Percentiles rank a stretch among this genome's conserved stretches.
These are phyloP conservation scores for Rafetus swinhoei DNA, from an alignment of 2,113 vertebrate species.

Conservation along the genomic window DNA sequence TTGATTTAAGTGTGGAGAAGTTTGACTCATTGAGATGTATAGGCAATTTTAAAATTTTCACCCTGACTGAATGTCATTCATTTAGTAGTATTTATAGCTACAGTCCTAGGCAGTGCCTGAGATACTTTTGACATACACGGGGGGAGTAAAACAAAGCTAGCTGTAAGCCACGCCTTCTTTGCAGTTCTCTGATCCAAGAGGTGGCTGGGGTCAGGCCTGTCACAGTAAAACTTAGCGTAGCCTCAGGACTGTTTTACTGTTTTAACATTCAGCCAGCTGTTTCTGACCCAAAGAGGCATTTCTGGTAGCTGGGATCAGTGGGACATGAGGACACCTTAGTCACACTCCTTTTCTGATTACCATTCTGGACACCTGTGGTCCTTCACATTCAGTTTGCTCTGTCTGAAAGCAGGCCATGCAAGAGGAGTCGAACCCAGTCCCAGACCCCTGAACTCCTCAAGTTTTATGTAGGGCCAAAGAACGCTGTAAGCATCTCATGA, in stretches of 20 bases:
- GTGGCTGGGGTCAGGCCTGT: fast-evolving
- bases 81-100: neutral
- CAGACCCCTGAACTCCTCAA: neutral
- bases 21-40: neutral
- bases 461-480: neutral
- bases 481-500: neutral
- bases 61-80: neutral
- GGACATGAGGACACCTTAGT: fast-evolving
- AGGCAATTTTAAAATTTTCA: neutral
- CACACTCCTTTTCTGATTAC: neutral
- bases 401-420: neutral
- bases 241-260: neutral
- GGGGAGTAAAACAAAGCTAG: neutral
- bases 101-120: neutral
- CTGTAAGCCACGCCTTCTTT: neutral
- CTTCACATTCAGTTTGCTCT: neutral
- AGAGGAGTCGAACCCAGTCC: neutral
- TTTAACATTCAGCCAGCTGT: neutral
- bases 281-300: neutral
- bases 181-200: neutral
- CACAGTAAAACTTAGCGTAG: neutral
- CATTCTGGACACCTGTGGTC: neutral
- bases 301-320: neutral
- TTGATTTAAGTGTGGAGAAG: neutral
- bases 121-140: neutral